Base-by-base conservation (phyloP, 2,113 vertebrate genomes). In the Osmerus eperlanus region DNA sequence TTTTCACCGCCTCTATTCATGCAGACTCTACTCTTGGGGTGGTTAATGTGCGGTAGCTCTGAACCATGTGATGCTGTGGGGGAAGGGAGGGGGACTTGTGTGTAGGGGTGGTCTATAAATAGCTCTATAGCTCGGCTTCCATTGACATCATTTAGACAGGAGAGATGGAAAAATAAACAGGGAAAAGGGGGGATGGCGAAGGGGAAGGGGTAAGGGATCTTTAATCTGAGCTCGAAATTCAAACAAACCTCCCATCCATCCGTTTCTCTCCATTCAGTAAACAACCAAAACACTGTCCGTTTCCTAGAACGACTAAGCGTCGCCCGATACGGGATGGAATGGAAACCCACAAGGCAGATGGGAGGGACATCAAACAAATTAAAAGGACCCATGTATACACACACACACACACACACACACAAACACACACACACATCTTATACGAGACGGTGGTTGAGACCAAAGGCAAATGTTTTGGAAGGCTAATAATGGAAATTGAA, bases 81-180 rank as follows among this genome's bases (percentile, higher is more conserved):
- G 77, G 72, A 82, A 73, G 69, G 66, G 81, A 36, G 70, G 76
- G 56, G 69, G 41, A 47, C 14, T 21, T 60, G 56, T 59, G 29
- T 70, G 59, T 62, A 53, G 67, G 41, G 62, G 67, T 55, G 80
- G 54, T 77, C 92, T 93, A 93, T 90, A 92, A 93, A 93, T 93
- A 92, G 90, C 87, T 85, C 86, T 86, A 81, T 90, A 87, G 88
- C 89, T 89, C 88, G 80, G 88, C 91, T 91, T 90, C 91, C 92
- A 91, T 91, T 93, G 92, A 92, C 92, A 93, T 93, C 92, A 93
- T 92, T 91, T 92, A 91, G 88, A 85, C 85, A 89, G 87, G 89
- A 90, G 89, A 92, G 86, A 92, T 88, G 92, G 91, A 92, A 93
- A 93, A 93, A 92, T 91, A 93, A 92, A 92, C 89, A 91, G 89